phyloP scores from a whole-genome alignment of 2,888 invertebrate species.

The Keiferia lycopersicella region DNA sequence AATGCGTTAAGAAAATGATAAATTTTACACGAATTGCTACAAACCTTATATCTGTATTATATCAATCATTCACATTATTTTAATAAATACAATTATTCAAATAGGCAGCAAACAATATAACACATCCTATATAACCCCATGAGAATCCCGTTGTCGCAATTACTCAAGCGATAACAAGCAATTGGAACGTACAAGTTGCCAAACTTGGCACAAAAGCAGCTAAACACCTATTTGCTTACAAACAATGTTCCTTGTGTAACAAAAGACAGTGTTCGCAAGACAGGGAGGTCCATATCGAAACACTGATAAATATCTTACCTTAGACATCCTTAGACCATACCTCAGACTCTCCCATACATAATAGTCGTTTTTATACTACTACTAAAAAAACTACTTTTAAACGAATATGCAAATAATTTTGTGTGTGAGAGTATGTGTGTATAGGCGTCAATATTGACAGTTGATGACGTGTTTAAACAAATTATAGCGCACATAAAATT shows the following conservation, averaged over 20 bases:
- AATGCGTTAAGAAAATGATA: too few relatives aligned
- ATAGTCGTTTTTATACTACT: too few relatives aligned
- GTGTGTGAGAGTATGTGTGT: too few relatives aligned
- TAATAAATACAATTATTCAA: neutral
- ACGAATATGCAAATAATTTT: too few relatives aligned
- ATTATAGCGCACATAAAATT: too few relatives aligned
- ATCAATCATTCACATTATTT: neutral
- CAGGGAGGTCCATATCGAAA: neutral
- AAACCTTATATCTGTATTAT: too few relatives aligned
- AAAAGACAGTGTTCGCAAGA: conserved; percentile 1
- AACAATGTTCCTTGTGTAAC: conserved; percentile 6
- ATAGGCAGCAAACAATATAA: neutral
- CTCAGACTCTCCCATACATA: too few relatives aligned
- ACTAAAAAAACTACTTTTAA: too few relatives aligned
- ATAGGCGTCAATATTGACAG: too few relatives aligned
- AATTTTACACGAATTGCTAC: too few relatives aligned
- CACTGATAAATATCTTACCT: neutral
- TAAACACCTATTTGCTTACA: conserved; percentile 9
- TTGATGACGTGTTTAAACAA: too few relatives aligned
- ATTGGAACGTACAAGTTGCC: conserved; percentile 8
- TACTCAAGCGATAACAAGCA: conserved; percentile 9
- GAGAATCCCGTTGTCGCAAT: conserved; percentile 4
- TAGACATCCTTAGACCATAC: too few relatives aligned
- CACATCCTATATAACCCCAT: neutral
- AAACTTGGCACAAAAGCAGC: neutral